A percentile compares a stretch with the other conserved stretches of the same genome.
These are phyloP conservation scores for Enteromius paludinosus DNA, from an alignment of 2,797 vertebrate species.

Conservation along the genomic window DNA sequence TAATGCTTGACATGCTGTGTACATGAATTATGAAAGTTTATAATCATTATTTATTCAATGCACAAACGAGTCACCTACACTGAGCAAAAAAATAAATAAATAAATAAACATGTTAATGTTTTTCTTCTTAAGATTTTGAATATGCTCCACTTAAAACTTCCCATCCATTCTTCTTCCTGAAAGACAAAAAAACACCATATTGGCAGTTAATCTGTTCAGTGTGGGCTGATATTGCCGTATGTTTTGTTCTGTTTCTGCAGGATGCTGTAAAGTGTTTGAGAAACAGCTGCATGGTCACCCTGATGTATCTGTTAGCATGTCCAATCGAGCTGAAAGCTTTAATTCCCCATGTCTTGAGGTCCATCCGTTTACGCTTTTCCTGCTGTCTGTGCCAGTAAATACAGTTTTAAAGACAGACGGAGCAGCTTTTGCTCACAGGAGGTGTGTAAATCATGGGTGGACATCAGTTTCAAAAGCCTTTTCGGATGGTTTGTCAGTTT, in stretches of 20 bases:
- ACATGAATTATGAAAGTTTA: conserved; percentile 1
- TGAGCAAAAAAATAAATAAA: neutral
- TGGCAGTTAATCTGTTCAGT: conserved; percentile 31
- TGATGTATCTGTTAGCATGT: conserved; percentile 69
- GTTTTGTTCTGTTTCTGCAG: conserved; percentile 12
- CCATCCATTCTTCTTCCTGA: neutral
- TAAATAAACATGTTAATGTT: neutral
- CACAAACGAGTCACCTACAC: neutral
- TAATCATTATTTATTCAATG: neutral
- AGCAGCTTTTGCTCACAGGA: conserved; percentile 36
- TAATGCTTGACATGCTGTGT: neutral
- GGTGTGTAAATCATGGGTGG: conserved; percentile 34
- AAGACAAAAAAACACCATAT: conserved; percentile 37
- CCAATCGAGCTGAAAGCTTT: conserved; percentile 73
- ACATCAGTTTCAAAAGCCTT: conserved; percentile 38
- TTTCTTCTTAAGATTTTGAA: neutral
- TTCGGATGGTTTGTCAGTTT: neutral
- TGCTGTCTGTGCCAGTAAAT: conserved; percentile 57
- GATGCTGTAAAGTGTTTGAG: conserved; percentile 35
- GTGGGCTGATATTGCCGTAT: conserved; percentile 24
- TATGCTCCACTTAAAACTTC: neutral
- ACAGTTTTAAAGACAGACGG: conserved; percentile 50
- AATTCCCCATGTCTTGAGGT: conserved; percentile 73
- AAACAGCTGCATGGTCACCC: conserved; percentile 40
- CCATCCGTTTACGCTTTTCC: conserved; percentile 62